Evolutionary conservation across 2,113 vertebrate genomes (phyloP), one percentile per base, ranked within the genome.

Genomic region (Anthoscopus minutus): DNA sequence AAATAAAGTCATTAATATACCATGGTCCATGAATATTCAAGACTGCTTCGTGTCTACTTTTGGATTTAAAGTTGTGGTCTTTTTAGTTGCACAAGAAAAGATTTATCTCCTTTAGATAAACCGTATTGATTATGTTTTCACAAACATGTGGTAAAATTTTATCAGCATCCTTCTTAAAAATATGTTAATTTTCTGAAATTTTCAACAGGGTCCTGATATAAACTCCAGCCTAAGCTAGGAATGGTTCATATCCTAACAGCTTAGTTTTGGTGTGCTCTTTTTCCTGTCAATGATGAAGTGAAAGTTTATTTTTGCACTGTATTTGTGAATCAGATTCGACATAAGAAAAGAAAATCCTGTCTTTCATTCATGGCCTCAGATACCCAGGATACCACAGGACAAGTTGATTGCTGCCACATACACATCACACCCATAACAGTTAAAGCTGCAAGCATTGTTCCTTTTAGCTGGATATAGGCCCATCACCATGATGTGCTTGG

Each of bases 291-390:
- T 6, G 8, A 70, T 45, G 84, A 86, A 31, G 9, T 11, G 31
- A 86, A 51, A 13, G 8, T 20, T 61, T 48, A 6, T 51, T 86
- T 85, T 92, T 42, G 9, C 28, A 51, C 8, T 0, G 0, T 64
- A 6, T 47, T 30, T 42, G 9, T 51, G 40, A 42, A 76, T 27
- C 5, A 9, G 10, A 10, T 76, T 86, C 23, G 72, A 16, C 12
- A 17, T 35, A 42, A 42, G 54, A 54, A 66, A 51, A 69, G 61
- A 6, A 86, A 74, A 38, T 60, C 14, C 2, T 5, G 0, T 38
- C 15, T 86, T 61, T 89, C 3, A 0, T 42, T 25, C 0, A 0
- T 51, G 15, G 8, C 6, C 6, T 27, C 17, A 51, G 20, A 67
- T 44, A 47, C 24, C 3, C 10, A 19, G 19, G 60, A 82, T 57